phyloP scores from a whole-genome alignment of 2,888 invertebrate genomes.

The Spatulosminthurus flaviceps region DNA sequence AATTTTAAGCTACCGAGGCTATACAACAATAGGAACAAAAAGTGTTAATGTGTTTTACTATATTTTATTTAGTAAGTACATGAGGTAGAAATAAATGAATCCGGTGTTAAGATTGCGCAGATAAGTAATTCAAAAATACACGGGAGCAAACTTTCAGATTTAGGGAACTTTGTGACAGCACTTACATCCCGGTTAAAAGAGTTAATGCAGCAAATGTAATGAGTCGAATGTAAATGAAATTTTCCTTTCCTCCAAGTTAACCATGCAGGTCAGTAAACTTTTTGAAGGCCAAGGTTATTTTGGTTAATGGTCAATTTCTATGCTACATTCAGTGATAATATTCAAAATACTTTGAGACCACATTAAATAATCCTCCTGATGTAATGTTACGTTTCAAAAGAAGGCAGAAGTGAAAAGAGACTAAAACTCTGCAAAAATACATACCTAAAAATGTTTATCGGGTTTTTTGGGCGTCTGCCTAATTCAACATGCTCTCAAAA shows the following conservation, averaged over 20 bases:
- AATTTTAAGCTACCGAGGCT: not conserved
- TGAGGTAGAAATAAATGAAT: too few relatives aligned
- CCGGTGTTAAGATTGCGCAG: too few relatives aligned
- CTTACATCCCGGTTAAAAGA: too few relatives aligned
- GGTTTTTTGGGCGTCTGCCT: slow-evolving; percentile 44
- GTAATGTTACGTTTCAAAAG: not conserved
- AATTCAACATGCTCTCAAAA: not conserved
- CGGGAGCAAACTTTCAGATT: too few relatives aligned
- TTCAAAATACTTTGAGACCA: not conserved
- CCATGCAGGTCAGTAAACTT: slow-evolving; percentile 7
- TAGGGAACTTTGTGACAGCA: too few relatives aligned
- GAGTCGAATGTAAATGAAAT: not conserved
- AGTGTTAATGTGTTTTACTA: too few relatives aligned
- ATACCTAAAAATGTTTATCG: slow-evolving; percentile 27
- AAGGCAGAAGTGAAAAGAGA: not conserved
- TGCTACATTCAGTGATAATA: not conserved
- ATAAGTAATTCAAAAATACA: too few relatives aligned
- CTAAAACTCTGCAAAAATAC: slow-evolving; percentile 13
- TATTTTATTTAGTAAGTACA: too few relatives aligned
- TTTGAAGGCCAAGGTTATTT: slow-evolving; percentile 2
- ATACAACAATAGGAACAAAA: too few relatives aligned
- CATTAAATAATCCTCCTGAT: not conserved
- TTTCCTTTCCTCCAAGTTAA: slow-evolving; percentile 1
- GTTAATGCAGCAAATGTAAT: too few relatives aligned
- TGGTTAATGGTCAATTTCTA: not conserved